These are phyloP conservation scores for Phylloscopus trochiloides DNA, from an alignment of 2,113 vertebrate species.

Conservation along the genomic window DNA sequence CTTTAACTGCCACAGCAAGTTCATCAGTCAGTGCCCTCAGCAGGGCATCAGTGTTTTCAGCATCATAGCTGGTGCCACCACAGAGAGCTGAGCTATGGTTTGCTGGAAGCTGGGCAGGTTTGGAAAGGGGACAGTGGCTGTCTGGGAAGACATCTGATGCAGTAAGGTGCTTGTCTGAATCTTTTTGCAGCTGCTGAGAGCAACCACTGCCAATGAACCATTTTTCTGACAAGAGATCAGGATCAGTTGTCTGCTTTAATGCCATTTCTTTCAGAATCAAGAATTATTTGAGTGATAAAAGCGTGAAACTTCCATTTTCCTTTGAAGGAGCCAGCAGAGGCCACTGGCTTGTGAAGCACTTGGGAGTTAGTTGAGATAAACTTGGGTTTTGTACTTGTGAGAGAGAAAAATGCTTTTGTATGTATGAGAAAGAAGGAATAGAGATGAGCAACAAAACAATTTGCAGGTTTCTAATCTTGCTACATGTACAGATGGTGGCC, in stretches of 20 bases:
- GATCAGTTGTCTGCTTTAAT: neutral
- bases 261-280: neutral
- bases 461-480: neutral
- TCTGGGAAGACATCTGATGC: neutral
- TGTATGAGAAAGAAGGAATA: neutral
- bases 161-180: neutral
- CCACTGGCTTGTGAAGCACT: neutral
- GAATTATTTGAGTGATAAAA: neutral
- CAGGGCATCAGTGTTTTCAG: neutral
- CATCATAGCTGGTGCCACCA: neutral
- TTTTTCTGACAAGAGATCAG: neutral
- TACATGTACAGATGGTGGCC: neutral
- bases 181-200: neutral
- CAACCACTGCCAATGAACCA: neutral
- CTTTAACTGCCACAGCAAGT: neutral
- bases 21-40: neutral
- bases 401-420: neutral
- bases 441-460: neutral
- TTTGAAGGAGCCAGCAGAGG: neutral
- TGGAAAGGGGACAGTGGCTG: neutral
- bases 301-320: neutral
- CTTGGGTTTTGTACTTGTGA: neutral
- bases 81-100: neutral
- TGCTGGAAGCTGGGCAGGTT: neutral
- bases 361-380: neutral